Conservation (phyloP, 2,888 invertebrate genomes). For the Mantis religiosa region DNA sequence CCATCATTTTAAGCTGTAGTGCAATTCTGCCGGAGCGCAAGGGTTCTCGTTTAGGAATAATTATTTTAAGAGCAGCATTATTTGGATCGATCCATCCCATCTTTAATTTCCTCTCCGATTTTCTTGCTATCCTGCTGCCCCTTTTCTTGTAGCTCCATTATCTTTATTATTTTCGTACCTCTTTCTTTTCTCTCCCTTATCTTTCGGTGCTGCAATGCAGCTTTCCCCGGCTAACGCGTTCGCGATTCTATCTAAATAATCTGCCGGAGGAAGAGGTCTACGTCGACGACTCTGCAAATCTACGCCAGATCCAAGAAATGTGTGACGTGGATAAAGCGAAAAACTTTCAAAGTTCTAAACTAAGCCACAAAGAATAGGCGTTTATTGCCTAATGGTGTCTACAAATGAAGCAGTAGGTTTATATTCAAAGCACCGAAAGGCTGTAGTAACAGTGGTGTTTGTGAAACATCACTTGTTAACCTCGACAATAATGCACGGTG, state of each 20-base stretch:
- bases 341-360: background rate
- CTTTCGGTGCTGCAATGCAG: background rate
- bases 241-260: background rate
- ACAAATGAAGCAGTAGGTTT: too few species aligned
- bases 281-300: background rate
- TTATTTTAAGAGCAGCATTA: background rate
- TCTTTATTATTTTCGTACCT: background rate
- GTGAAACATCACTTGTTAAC: background rate
- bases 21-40: background rate
- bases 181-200: background rate
- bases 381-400: background rate
- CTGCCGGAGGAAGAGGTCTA: background rate
- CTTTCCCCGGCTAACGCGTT: background rate
- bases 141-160: background rate
- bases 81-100: background rate
- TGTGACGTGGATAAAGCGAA: background rate
- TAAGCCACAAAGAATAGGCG: background rate
- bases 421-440: too few species aligned
- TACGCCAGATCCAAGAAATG: background rate
- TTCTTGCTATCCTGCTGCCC: background rate
- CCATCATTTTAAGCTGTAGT: background rate
- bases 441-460: background rate
- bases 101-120: background rate
- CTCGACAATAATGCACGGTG: too few species aligned
- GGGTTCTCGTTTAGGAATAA: background rate